Conservation (phyloP, 1,140 invertebrate species). For the Trichonephila clavata region DNA sequence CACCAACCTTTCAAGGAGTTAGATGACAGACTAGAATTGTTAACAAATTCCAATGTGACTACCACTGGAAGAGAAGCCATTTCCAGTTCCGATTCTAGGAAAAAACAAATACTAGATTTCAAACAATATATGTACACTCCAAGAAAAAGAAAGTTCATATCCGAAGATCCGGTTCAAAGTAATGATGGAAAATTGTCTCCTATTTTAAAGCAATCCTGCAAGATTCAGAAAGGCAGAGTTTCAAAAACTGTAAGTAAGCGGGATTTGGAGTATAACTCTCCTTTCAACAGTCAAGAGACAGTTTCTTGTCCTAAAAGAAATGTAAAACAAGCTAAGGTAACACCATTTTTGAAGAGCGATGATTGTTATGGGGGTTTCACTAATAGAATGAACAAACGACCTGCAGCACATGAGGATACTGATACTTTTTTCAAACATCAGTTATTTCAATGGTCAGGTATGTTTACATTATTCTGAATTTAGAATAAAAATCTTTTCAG, state of each 20-base stretch:
- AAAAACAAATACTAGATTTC: background rate
- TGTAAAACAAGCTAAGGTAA: background rate
- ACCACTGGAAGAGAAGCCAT: background rate
- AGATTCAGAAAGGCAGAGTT: slow-evolving; percentile 38
- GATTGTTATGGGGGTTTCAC: background rate
- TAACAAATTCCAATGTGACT: background rate
- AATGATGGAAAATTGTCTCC: background rate
- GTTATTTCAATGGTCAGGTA: slow-evolving; percentile 4
- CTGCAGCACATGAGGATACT: no score
- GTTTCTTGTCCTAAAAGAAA: background rate
- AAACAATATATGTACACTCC: background rate
- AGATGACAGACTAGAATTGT: background rate
- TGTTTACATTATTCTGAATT: background rate
- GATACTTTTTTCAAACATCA: background rate
- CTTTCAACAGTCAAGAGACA: background rate
- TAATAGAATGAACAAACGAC: background rate
- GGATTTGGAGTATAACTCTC: slow-evolving; percentile 8
- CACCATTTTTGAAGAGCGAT: background rate
- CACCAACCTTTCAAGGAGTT: background rate
- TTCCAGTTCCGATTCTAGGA: background rate
- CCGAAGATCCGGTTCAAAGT: background rate
- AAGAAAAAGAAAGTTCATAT: background rate
- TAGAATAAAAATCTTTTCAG: no score
- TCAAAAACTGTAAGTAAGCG: slow-evolving; percentile 37
- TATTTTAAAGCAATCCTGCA: background rate